A percentile compares a stretch with the other conserved stretches of the same genome.
These are phyloP conservation scores for Euschistus heros DNA, from an alignment of 1,140 invertebrate species.

Conservation along the genomic window DNA sequence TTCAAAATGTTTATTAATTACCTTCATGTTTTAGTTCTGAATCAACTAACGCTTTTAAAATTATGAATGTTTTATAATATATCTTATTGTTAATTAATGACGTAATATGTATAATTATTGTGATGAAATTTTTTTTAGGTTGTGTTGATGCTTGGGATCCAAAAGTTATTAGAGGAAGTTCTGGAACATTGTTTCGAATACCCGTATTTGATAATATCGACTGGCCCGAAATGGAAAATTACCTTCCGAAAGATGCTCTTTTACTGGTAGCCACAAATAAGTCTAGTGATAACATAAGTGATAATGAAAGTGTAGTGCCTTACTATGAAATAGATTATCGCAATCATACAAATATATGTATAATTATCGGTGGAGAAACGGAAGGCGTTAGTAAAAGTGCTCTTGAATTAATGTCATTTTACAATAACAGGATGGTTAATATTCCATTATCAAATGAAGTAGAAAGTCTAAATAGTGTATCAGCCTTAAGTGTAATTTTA, in stretches of 20 bases:
- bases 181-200: constrained; percentile 73
- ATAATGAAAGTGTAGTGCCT: constrained; percentile 43
- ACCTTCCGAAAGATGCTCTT: constrained; percentile 35
- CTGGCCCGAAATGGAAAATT: constrained; percentile 51
- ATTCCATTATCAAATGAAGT: constrained; percentile 67
- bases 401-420: constrained; percentile 43
- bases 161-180: constrained; percentile 71
- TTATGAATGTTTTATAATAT: no score
- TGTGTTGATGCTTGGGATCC: constrained; percentile 80
- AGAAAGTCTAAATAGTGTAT: constrained; percentile 76
- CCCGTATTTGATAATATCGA: constrained; percentile 48
- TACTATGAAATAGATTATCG: constrained; percentile 52
- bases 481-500: constrained; percentile 66
- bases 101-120: no score
- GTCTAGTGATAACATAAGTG: constrained; percentile 22
- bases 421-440: constrained; percentile 51
- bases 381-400: constrained; percentile 64
- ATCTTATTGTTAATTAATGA: no score
- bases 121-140: constrained; percentile 46
- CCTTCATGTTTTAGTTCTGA: no score
- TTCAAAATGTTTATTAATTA: no score
- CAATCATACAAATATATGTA: constrained; percentile 40
- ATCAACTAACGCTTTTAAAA: no score
- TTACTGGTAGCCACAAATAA: constrained; percentile 13
- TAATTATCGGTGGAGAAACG: constrained; percentile 83